phyloP scores from a whole-genome alignment of 2,888 invertebrate species.

The Lithophane leautieri region DNA sequence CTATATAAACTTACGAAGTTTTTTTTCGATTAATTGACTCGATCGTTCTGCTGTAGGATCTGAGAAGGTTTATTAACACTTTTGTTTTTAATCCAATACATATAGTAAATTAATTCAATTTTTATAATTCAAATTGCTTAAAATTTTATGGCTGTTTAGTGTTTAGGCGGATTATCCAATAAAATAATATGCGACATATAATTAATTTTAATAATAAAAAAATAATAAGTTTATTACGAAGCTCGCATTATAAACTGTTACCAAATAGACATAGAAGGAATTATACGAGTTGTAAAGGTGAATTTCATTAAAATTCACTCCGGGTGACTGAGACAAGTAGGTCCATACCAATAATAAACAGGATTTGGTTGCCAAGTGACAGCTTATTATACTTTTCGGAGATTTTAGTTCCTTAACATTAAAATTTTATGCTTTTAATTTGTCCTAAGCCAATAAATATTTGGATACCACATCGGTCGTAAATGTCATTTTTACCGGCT shows the following conservation, averaged over 20 bases:
- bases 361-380: slow-evolving; percentile 82
- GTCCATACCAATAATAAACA: slow-evolving; percentile 76
- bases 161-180: slow-evolving; percentile 65
- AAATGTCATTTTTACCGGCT: slow-evolving; percentile 78
- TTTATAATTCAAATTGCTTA: slow-evolving; percentile 67
- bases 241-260: slow-evolving; percentile 68
- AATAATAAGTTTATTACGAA: slow-evolving; percentile 75
- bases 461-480: slow-evolving; percentile 78
- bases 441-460: slow-evolving; percentile 84
- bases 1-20: slow-evolving; percentile 4
- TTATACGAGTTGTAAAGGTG: slow-evolving; percentile 73
- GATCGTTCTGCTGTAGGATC: not conserved
- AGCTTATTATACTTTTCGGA: slow-evolving; percentile 69
- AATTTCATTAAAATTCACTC: slow-evolving; percentile 83
- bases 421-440: slow-evolving; percentile 85
- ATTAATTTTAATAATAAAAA: slow-evolving; percentile 78
- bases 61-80: slow-evolving; percentile 12
- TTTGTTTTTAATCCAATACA: slow-evolving; percentile 33
- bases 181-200: slow-evolving; percentile 65
- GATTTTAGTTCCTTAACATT: slow-evolving; percentile 72
- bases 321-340: slow-evolving; percentile 79
- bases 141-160: slow-evolving; percentile 55
- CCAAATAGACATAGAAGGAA: slow-evolving; percentile 65
- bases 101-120: slow-evolving; percentile 48
- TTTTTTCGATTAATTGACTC: slow-evolving; percentile 6